These are phyloP conservation scores for Tarsius wallacei DNA, from an alignment of 2,797 vertebrate genomes.

Conservation along the genomic window DNA sequence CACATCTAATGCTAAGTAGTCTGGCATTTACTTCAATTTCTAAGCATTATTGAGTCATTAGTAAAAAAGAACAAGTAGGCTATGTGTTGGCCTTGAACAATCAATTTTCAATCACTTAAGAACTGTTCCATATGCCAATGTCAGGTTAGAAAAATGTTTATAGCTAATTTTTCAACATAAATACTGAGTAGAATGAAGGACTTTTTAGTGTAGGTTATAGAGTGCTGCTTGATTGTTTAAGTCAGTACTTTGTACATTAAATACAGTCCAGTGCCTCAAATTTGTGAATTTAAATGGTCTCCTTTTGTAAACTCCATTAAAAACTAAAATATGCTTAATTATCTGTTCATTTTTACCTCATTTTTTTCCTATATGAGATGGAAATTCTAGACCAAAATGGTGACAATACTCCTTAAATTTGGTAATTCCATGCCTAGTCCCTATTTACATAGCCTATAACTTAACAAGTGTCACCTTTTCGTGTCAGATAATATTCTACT, in stretches of 20 bases:
- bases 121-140: background rate
- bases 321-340: conserved; percentile 6
- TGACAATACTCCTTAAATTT: background rate
- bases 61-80: background rate
- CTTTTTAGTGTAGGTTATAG: background rate
- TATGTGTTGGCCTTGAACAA: background rate
- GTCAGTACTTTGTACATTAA: background rate
- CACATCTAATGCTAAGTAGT: conserved; percentile 21
- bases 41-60: conserved; percentile 18
- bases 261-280: background rate
- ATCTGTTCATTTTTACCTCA: background rate
- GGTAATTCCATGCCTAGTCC: background rate
- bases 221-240: background rate
- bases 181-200: background rate
- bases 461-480: background rate
- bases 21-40: conserved; percentile 29
- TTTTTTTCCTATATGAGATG: background rate
- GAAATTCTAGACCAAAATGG: background rate
- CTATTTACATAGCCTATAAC: background rate
- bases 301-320: background rate
- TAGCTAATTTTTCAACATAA: background rate
- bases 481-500: background rate
- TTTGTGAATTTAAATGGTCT: conserved; percentile 22
- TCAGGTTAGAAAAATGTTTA: conserved; percentile 35
- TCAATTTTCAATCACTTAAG: conserved; percentile 19